Evolutionary conservation across 2,888 invertebrate species (phyloP).

Genomic region (Tridacna gigas): DNA sequence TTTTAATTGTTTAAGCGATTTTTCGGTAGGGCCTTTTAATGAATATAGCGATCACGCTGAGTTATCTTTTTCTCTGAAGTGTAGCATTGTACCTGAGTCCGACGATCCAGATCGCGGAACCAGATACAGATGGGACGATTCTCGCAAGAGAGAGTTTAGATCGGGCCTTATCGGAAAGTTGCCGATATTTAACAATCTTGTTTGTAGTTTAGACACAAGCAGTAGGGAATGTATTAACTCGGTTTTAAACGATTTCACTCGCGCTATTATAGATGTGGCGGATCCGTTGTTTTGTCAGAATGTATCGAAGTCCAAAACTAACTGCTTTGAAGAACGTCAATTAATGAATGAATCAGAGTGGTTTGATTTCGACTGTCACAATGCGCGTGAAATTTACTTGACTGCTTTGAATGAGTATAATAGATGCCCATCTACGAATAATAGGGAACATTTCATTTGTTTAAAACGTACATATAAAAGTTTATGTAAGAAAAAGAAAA

Average conservation of each 20-base stretch:
- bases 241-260: background rate
- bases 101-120: background rate
- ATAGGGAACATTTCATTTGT: background rate
- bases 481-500: slow-evolving; percentile 5
- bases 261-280: background rate
- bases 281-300: background rate
- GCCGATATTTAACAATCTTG: no score
- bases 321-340: no score
- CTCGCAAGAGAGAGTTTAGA: background rate
- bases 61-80: background rate
- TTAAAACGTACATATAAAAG: background rate
- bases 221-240: background rate
- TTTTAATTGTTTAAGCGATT: background rate
- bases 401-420: background rate
- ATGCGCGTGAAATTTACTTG: background rate
- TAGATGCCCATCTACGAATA: no score
- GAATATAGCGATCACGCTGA: background rate
- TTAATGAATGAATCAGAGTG: no score
- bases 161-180: no score
- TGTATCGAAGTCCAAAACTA: no score
- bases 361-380: background rate
- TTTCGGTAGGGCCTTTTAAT: background rate
- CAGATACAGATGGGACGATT: background rate
- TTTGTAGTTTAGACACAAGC: no score
- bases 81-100: background rate